Evolutionary conservation across 2,797 vertebrate species (phyloP).

Genomic region (Anomalospiza imberbis): DNA sequence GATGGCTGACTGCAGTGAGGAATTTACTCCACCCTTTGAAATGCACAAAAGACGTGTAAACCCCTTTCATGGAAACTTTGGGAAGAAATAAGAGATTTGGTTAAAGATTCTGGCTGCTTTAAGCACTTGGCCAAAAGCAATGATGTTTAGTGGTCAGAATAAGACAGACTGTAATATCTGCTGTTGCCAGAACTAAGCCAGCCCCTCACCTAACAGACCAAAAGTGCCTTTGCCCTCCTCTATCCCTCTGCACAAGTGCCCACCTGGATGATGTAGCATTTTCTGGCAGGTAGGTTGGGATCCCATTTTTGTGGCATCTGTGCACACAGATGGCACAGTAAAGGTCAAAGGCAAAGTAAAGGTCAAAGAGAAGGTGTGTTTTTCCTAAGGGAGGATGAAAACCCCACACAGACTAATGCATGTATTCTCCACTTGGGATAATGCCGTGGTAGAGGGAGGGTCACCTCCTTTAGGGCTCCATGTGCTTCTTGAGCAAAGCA

Average conservation of each 20-base stretch:
- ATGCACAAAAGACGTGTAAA: neutral
- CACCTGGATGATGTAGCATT: neutral
- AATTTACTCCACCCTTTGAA: neutral
- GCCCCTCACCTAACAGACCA: neutral
- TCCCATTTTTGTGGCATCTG: neutral
- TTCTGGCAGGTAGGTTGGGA: neutral
- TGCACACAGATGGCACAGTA: neutral
- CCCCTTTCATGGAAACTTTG: neutral
- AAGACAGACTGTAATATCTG: neutral
- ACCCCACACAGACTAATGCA: fast-evolving
- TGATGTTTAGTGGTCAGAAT: neutral
- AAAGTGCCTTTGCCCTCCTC: neutral
- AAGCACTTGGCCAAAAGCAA: neutral
- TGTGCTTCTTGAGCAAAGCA: neutral
- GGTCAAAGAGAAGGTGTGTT: neutral
- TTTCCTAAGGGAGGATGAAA: neutral
- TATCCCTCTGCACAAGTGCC: neutral
- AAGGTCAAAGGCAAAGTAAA: neutral
- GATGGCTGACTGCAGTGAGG: neutral
- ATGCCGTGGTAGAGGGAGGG: fast-evolving
- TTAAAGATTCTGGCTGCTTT: neutral
- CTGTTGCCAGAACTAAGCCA: neutral
- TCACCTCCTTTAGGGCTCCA: neutral
- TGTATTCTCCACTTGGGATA: neutral
- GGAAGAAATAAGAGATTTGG: neutral